These are phyloP conservation scores for Pherbina coryleti DNA, from an alignment of 2,888 invertebrate species.

Conservation along the genomic window DNA sequence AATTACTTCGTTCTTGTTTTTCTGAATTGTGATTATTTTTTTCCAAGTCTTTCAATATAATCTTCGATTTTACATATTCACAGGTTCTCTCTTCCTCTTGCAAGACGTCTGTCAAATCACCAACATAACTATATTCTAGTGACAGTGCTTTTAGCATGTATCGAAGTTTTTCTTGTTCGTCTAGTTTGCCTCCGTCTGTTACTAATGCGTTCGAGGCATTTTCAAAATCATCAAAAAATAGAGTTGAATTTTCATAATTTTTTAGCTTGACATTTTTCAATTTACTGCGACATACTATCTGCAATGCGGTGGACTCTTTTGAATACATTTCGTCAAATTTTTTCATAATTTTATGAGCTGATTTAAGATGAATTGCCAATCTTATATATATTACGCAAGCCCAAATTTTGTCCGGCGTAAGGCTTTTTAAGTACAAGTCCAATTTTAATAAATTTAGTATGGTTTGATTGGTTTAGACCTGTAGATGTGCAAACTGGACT, in stretches of 20 bases:
- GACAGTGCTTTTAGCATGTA: too few relatives aligned
- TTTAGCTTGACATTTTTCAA: background rate
- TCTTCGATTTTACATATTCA: background rate
- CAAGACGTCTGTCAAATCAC: background rate
- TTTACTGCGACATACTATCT: too few relatives aligned
- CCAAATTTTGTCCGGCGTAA: too few relatives aligned
- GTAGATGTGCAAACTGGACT: too few relatives aligned
- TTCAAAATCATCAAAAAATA: background rate
- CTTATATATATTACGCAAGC: too few relatives aligned
- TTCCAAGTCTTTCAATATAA: background rate
- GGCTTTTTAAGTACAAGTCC: too few relatives aligned
- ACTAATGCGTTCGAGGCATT: background rate
- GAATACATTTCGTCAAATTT: background rate
- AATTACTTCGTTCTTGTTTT: conserved; percentile 1
- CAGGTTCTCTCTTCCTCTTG: background rate
- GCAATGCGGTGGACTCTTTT: conserved; percentile 2
- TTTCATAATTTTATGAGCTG: background rate
- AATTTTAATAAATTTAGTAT: too few relatives aligned
- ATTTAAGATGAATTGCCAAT: too few relatives aligned
- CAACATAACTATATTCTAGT: conserved; percentile 2
- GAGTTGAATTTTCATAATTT: background rate
- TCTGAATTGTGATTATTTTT: background rate
- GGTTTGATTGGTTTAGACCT: too few relatives aligned
- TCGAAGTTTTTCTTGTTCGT: too few relatives aligned
- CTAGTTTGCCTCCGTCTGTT: too few relatives aligned